Conservation (phyloP, 2,113 vertebrate genomes). For the Dipodomys spectabilis region DNA sequence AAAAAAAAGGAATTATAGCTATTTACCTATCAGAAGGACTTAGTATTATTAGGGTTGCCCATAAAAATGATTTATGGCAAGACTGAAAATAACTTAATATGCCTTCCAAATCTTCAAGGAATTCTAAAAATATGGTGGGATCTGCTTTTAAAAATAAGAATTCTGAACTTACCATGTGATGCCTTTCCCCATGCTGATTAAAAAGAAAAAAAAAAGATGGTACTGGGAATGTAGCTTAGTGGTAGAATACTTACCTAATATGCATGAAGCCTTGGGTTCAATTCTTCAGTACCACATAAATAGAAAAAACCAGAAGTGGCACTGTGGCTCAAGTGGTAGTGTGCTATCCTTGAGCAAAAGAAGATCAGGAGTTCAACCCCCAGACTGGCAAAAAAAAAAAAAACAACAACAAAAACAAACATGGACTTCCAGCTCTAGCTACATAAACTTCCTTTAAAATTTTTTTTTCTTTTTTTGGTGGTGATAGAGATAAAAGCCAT, state of each 20-base stretch:
- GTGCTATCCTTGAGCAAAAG: too few relatives aligned
- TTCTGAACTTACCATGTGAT: background rate
- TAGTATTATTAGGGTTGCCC: background rate
- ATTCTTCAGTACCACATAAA: too few relatives aligned
- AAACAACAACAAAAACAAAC: background rate
- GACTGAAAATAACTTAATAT: background rate
- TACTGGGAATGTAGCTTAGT: too few relatives aligned
- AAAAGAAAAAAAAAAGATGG: too few relatives aligned
- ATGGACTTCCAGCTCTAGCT: background rate
- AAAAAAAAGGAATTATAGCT: background rate
- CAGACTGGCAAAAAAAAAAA: too few relatives aligned
- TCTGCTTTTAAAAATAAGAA: background rate
- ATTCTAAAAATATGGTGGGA: background rate
- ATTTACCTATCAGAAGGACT: background rate
- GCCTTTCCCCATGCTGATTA: background rate
- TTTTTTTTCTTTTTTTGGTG: background rate
- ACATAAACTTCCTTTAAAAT: background rate
- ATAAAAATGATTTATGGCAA: background rate
- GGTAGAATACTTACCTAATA: too few relatives aligned
- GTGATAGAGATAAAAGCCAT: background rate
- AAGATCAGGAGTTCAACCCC: too few relatives aligned
- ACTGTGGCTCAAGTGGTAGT: too few relatives aligned
- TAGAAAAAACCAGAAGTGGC: too few relatives aligned
- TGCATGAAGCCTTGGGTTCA: too few relatives aligned
- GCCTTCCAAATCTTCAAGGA: slow-evolving; percentile 8